These are phyloP conservation scores for Aspidoscelis tigris DNA, from an alignment of 2,113 vertebrate species.

Conservation along the genomic window DNA sequence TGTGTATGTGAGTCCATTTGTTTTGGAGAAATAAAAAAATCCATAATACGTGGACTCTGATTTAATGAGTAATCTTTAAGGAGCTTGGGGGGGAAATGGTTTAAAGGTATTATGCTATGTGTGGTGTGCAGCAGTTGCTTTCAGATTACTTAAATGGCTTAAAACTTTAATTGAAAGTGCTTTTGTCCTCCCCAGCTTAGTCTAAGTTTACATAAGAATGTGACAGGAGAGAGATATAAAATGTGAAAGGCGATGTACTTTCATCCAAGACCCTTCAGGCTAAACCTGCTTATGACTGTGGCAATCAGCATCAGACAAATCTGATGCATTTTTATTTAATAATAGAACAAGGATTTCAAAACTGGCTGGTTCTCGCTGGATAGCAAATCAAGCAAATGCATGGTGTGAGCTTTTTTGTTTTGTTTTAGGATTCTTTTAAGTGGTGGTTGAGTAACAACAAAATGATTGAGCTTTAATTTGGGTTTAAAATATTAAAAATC, in stretches of 20 bases:
- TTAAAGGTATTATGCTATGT: slow-evolving; percentile 18
- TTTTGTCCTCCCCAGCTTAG: background rate
- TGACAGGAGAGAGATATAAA: slow-evolving; percentile 7
- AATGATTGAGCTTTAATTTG: background rate
- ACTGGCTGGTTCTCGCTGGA: background rate
- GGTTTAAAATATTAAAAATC: background rate
- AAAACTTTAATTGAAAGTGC: slow-evolving; percentile 16
- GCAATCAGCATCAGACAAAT: background rate
- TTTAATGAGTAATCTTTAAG: slow-evolving; percentile 21
- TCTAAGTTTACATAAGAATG: slow-evolving; percentile 6
- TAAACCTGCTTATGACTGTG: background rate
- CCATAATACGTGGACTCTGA: background rate
- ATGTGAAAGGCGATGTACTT: background rate
- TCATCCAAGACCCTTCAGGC: background rate
- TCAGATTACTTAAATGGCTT: slow-evolving; percentile 28
- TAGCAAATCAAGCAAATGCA: background rate
- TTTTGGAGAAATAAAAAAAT: slow-evolving; percentile 17
- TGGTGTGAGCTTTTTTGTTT: background rate
- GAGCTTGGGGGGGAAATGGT: slow-evolving; percentile 5
- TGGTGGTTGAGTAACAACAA: too few species aligned
- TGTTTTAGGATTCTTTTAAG: too few species aligned
- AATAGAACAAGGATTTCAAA: background rate
- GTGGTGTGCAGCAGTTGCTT: slow-evolving; percentile 1
- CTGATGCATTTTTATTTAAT: background rate
- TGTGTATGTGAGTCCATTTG: background rate